Conservation (phyloP, 2,888 invertebrate species). For the Oscheius sp. region DNA sequence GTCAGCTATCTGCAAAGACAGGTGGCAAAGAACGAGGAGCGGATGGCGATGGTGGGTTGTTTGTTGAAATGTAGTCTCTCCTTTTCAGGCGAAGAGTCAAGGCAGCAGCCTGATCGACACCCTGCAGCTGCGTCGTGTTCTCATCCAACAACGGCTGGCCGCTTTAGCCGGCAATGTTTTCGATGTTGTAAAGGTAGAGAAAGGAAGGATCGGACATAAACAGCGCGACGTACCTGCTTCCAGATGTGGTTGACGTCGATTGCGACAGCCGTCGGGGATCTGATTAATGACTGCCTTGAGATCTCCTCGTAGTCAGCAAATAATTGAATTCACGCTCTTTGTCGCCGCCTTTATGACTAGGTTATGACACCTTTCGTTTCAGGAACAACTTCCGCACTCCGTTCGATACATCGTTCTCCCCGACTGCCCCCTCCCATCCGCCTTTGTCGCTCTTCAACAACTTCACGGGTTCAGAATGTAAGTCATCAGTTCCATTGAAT, state of each 20-base stretch:
- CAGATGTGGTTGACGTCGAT: conserved; percentile 17
- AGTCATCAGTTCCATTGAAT: background rate
- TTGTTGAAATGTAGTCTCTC: background rate
- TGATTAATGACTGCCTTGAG: conserved; percentile 9
- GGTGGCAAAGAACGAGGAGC: conserved; percentile 45
- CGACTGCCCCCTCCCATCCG: conserved; percentile 14
- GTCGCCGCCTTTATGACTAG: background rate
- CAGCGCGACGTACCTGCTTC: background rate
- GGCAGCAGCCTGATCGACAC: background rate
- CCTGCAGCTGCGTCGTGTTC: conserved; percentile 8
- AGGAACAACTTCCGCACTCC: conserved; percentile 10
- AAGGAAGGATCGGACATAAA: background rate
- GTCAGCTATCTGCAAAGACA: conserved; percentile 44
- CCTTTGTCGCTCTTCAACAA: conserved; percentile 15
- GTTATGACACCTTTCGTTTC: background rate
- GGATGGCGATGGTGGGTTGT: conserved; percentile 34
- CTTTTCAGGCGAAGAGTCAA: conserved; percentile 21
- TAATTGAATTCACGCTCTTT: background rate
- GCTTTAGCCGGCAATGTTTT: conserved; percentile 14
- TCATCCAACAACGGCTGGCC: conserved; percentile 16
- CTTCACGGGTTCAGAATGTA: conserved; percentile 16
- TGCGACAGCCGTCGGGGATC: background rate
- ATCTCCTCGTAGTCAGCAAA: background rate
- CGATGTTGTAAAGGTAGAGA: conserved; percentile 3
- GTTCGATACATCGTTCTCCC: background rate